Base-by-base conservation (phyloP, 1,140 invertebrate genomes). In the Sipha flava region DNA sequence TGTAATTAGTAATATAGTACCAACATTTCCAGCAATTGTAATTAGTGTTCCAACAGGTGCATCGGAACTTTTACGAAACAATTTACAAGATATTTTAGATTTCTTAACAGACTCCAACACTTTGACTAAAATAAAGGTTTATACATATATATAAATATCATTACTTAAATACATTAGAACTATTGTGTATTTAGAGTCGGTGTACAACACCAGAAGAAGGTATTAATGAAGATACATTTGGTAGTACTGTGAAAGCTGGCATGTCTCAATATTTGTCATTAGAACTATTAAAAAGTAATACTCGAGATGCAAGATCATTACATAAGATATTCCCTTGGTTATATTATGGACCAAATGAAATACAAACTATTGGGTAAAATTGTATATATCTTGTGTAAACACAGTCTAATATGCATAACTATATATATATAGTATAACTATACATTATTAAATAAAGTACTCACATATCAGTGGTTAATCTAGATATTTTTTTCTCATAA, bases 71-170 rank as follows among this genome's bases (percentile, higher is more conserved):
- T 92, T 99, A 90, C 88, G 94, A 70, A 93, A 93, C 81, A 94
- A 98, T 84, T 88, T 99, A 9, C 90, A 90, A n/a, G 98, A 99
- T 86, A 92, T 96, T 75, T 88, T 99, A 18, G 97, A 99, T 72
- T 98, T 99, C 85, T 89, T 99, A 81, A 91, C 94, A 14, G 98
- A 99, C 86, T 94, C 98, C 82, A 96, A 99, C 84, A 95, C 97
- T 0, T 89, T 99, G 57, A 95, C 92, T 79, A 98, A 98, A 89
- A 92, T 99, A 34, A 99, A 99, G 90, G 95, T 96, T 86, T 83
- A 80, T 82, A 59, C 43, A n/a, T 72, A 66, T n/a, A 26, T 37
- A 21, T 23, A 23, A 66, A 40, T 66, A 14, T 66, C 7, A 23
- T 40, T 40, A 4, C 5, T 21, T 14, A 23, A 66, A 40, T 62